Evolutionary conservation across 2,888 invertebrate species (phyloP), one percentile per base, ranked within the genome.

Genomic region (Seira ritae): DNA sequence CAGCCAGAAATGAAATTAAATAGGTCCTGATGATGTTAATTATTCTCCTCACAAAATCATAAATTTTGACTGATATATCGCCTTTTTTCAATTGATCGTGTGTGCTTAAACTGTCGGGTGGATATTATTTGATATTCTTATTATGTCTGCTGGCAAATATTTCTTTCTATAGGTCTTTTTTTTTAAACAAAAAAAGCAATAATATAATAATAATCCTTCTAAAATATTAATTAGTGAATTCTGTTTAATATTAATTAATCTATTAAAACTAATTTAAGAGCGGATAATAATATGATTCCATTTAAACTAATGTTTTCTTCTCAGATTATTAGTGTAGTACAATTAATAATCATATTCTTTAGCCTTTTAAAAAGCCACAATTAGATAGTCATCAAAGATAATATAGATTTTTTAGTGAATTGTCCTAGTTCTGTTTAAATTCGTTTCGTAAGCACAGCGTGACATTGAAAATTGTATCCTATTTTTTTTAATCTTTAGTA

Each of bases 131-230:
- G 42, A 31, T 46, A 42, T 19, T 67, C 12, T 24, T 55, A 70
- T 78, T 75, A 81, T 81, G 81, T 81, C 81, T 81, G 81, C 76
- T 81, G 81, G 81, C 81, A 81, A 81, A 81, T 75, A 69, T 70
- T 74, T 31, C 31, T 31, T 31, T 31, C 31, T 31, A n/a, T n/a
- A 24, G 60, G 23, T 55, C 55, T 71, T 71, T 70, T 55, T 60
- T 50, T 17, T 23, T 22, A 62, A 62, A 31, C 60, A 72, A 62
- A 42, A n/a, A 65, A 70, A 65, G 42, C n/a, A 60, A 37, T 19
- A 8, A 69, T 60, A 24, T 31, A 72, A 10, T 19, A 22, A 72
- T 19, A 62, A 62, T 20, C 12, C 20, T 65, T 67, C 12, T 24
- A 67, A 24, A 67, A 66, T 22, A 20, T 3, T 31, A 19, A 69